Percentiles rank a stretch among this genome's conserved stretches.
Evolutionary conservation across 30 jellyfish, hydroid and myxozoan species (phyloP).

Genomic region (Aurelia coerulea): DNA sequence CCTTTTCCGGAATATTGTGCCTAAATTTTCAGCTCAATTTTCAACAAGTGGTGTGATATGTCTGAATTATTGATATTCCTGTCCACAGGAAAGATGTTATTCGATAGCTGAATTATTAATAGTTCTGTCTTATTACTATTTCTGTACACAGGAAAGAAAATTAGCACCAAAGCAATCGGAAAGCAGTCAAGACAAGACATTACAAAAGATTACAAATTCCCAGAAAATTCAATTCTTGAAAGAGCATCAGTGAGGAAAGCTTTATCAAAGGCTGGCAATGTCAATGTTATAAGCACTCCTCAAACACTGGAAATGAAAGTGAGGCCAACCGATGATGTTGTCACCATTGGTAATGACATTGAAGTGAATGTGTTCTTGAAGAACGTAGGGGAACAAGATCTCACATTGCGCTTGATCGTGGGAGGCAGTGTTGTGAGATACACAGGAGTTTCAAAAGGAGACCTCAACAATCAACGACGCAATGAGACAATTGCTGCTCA

Average conservation of each 20-base stretch:
- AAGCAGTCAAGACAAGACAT: slow-evolving; percentile 70
- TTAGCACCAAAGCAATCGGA: slow-evolving; percentile 93
- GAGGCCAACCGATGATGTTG: slow-evolving; percentile 37
- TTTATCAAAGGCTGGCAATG: slow-evolving; percentile 70
- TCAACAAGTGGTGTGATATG: no score
- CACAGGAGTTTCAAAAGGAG: slow-evolving; percentile 84
- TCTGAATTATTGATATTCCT: no score
- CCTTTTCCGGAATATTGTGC: no score
- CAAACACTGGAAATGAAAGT: slow-evolving; percentile 69
- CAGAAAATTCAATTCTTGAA: slow-evolving; percentile 83
- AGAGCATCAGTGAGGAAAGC: slow-evolving; percentile 88
- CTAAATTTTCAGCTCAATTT: no score
- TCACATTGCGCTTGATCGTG: slow-evolving; percentile 44
- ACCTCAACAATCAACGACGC: slow-evolving; percentile 14
- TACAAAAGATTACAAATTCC: slow-evolving; percentile 77
- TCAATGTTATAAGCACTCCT: slow-evolving; percentile 48
- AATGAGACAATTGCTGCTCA: slow-evolving; percentile 38
- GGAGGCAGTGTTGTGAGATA: slow-evolving; percentile 78
- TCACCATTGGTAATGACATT: slow-evolving; percentile 80
- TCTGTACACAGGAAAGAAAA: slow-evolving; percentile 64
- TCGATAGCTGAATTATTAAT: no score
- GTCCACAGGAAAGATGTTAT: slow-evolving; percentile 51
- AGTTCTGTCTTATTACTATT: no score
- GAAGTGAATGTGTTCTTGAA: slow-evolving; percentile 52
- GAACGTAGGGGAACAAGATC: slow-evolving; percentile 59